These are phyloP conservation scores for Brenthis ino DNA, from an alignment of 2,888 invertebrate species.

Conservation along the genomic window DNA sequence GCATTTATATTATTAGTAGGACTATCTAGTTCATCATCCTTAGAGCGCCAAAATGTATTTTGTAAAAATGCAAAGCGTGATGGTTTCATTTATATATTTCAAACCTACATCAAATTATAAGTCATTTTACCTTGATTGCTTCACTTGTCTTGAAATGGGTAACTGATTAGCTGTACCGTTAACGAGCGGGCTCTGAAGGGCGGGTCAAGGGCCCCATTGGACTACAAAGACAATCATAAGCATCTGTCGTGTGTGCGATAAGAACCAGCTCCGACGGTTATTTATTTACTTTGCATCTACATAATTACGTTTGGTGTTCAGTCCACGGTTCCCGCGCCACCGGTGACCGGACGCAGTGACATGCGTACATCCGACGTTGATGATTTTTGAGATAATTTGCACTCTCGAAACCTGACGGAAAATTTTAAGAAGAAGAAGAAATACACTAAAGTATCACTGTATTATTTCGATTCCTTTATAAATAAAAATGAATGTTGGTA, in stretches of 20 bases:
- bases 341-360: background rate
- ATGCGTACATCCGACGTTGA: background rate
- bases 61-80: no score
- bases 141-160: constrained; percentile 8
- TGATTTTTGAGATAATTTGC: background rate
- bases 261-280: constrained; percentile 18
- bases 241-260: constrained; percentile 20
- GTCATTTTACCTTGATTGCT: background rate
- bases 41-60: no score
- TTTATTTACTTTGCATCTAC: constrained; percentile 21
- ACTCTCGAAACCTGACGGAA: background rate
- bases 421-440: no score
- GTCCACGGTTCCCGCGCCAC: no score
- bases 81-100: background rate
- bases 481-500: no score
- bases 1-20: no score
- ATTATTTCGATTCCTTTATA: no score
- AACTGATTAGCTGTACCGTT: constrained; percentile 21
- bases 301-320: constrained; percentile 3
- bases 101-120: constrained; percentile 7
- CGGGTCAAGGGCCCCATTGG: constrained; percentile 28
- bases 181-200: constrained; percentile 14
- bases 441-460: no score
- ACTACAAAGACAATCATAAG: constrained; percentile 20
- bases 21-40: no score